phyloP scores from a whole-genome alignment of 2,888 invertebrate species.

The Dynastes maya region DNA sequence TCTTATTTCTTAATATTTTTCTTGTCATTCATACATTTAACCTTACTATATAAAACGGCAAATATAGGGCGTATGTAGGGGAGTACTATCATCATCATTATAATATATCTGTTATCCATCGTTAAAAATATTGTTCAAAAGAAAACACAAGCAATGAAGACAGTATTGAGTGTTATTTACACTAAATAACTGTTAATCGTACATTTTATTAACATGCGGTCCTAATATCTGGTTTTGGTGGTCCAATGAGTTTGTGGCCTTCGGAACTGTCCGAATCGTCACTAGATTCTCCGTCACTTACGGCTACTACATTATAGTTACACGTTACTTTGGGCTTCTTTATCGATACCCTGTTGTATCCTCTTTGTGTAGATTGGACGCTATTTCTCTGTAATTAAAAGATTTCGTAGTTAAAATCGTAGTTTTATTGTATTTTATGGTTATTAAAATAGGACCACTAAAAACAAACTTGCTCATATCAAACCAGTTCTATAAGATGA shows the following conservation, averaged over 20 bases:
- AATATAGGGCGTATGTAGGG: constrained; percentile 7
- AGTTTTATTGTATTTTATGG: neutral
- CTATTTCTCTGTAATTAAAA: constrained; percentile 64
- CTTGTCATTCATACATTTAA: neutral
- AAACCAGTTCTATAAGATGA: too few species aligned
- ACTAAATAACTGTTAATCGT: constrained; percentile 49
- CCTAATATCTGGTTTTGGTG: constrained; percentile 63
- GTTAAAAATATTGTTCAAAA: constrained; percentile 56
- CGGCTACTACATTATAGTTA: constrained; percentile 70
- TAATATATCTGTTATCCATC: constrained; percentile 14
- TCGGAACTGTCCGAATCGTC: constrained; percentile 69
- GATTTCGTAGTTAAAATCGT: neutral
- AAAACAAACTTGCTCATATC: too few species aligned
- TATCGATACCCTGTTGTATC: constrained; percentile 70
- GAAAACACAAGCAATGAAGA: constrained; percentile 66
- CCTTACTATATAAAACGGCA: constrained; percentile 33
- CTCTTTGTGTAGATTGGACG: constrained; percentile 65
- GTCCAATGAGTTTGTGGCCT: constrained; percentile 64
- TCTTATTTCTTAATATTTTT: constrained; percentile 17
- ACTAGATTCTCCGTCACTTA: constrained; percentile 68
- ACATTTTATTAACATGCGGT: constrained; percentile 64
- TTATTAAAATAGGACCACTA: constrained; percentile 10
- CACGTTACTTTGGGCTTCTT: constrained; percentile 71
- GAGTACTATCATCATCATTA: constrained; percentile 25
- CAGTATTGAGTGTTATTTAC: constrained; percentile 61